Evolutionary conservation across 2,888 invertebrate genomes (phyloP).

Genomic region (Phaonia tiefii): DNA sequence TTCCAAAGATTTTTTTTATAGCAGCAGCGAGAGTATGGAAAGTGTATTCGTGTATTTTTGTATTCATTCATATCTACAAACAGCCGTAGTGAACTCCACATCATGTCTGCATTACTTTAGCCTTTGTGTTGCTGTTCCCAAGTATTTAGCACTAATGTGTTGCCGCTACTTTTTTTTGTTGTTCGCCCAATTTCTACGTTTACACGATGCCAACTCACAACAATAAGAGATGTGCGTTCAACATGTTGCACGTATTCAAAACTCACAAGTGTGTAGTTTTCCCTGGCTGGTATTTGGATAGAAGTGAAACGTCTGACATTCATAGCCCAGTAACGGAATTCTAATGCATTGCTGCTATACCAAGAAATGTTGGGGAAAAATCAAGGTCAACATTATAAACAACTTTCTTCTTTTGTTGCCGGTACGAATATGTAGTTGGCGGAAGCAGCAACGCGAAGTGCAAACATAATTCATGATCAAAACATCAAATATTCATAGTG

Average conservation of each 20-base stretch:
- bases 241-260: slow-evolving; percentile 20
- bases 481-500: too few relatives aligned
- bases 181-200: slow-evolving; percentile 40
- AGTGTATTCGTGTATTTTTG: too few relatives aligned
- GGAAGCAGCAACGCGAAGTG: too few relatives aligned
- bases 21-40: slow-evolving; percentile 5
- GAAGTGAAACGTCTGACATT: slow-evolving; percentile 17
- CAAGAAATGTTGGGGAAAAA: slow-evolving; percentile 36
- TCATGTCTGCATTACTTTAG: slow-evolving; percentile 19
- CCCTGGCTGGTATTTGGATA: background rate
- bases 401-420: slow-evolving; percentile 59
- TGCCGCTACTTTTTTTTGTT: too few relatives aligned
- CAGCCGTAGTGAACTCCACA: background rate
- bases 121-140: slow-evolving; percentile 27
- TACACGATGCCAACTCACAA: slow-evolving; percentile 45
- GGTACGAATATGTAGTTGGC: slow-evolving; percentile 3
- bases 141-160: slow-evolving; percentile 56
- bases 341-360: slow-evolving; percentile 31
- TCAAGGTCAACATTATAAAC: slow-evolving; percentile 59
- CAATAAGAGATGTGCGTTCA: slow-evolving; percentile 7
- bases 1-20: slow-evolving; percentile 29
- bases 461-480: too few relatives aligned
- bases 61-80: background rate
- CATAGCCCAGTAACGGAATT: slow-evolving; percentile 48
- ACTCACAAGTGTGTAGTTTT: slow-evolving; percentile 30